phyloP scores from a whole-genome alignment of 2,888 invertebrate genomes.

The Cephus nigrinus region DNA sequence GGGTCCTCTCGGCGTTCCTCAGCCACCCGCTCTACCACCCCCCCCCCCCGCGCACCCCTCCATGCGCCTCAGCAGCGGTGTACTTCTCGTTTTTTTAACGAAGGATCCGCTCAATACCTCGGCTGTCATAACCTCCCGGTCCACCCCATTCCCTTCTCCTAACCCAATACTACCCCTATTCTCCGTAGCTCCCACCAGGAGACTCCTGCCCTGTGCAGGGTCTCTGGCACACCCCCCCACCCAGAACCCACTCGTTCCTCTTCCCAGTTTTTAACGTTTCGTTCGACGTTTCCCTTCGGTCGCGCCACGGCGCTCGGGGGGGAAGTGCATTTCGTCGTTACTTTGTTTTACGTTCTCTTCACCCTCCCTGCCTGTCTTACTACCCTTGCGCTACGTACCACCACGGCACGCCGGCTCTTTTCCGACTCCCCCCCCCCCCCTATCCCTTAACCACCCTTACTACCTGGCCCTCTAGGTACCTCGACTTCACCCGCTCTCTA shows the following conservation, averaged over 20 bases:
- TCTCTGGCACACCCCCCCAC: slow-evolving; percentile 14
- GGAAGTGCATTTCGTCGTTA: slow-evolving; percentile 64
- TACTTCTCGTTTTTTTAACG: slow-evolving; percentile 63
- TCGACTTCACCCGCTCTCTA: background rate
- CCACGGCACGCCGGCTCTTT: background rate
- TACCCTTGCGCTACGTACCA: background rate
- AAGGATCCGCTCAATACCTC: slow-evolving; percentile 66
- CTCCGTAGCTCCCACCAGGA: slow-evolving; percentile 26
- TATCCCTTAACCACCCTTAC: background rate
- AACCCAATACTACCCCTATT: slow-evolving; percentile 27
- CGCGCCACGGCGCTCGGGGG: slow-evolving; percentile 33
- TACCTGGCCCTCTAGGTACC: background rate
- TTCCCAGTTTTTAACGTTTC: slow-evolving; percentile 63
- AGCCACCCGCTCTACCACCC: slow-evolving; percentile 25
- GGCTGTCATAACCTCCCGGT: slow-evolving; percentile 64
- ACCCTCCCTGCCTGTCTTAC: background rate
- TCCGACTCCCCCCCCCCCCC: background rate
- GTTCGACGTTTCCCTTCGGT: slow-evolving; percentile 63
- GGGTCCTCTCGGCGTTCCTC: slow-evolving; percentile 8
- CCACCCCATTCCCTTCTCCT: slow-evolving; percentile 31
- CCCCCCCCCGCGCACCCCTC: slow-evolving; percentile 31
- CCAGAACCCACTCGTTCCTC: slow-evolving; percentile 45
- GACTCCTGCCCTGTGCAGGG: slow-evolving; percentile 18
- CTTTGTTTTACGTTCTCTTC: slow-evolving; percentile 60
- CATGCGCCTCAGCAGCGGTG: slow-evolving; percentile 46